These are phyloP conservation scores for Habroteleia sp. DNA, from an alignment of 2,888 invertebrate genomes.

Conservation along the genomic window DNA sequence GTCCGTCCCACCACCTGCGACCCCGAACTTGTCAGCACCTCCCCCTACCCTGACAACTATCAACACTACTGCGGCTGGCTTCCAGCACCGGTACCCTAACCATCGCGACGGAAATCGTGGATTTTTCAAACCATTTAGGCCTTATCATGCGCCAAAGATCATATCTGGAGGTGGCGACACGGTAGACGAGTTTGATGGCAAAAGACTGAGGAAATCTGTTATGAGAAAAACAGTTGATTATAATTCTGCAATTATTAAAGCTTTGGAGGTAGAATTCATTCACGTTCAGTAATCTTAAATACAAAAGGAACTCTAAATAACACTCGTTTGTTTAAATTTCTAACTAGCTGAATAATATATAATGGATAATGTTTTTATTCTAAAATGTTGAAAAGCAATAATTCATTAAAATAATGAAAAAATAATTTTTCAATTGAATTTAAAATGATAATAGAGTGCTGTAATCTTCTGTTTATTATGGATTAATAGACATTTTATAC, in stretches of 20 bases:
- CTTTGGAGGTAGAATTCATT: slow-evolving; percentile 87
- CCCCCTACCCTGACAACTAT: slow-evolving; percentile 79
- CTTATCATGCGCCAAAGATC: slow-evolving; percentile 80
- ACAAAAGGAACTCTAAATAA: no score
- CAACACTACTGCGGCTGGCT: slow-evolving; percentile 74
- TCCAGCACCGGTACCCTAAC: slow-evolving; percentile 75
- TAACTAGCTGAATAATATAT: no score
- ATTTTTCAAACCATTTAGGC: slow-evolving; percentile 82
- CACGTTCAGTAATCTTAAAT: no score
- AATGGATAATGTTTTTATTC: no score
- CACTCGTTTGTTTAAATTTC: no score
- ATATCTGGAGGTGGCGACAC: slow-evolving; percentile 77
- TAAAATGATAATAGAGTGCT: no score
- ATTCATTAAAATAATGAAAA: no score
- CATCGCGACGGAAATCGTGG: slow-evolving; percentile 77
- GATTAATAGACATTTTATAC: no score
- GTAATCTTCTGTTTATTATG: no score
- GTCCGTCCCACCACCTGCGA: slow-evolving; percentile 79
- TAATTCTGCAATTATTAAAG: slow-evolving; percentile 96
- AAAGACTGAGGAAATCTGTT: slow-evolving; percentile 96
- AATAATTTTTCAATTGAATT: no score
- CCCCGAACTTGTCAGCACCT: slow-evolving; percentile 79
- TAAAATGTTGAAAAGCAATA: no score
- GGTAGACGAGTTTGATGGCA: slow-evolving; percentile 95
- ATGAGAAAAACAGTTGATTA: slow-evolving; percentile 99